Conservation (phyloP, 2,797 vertebrate species). For the Peromyscus aztecus region DNA sequence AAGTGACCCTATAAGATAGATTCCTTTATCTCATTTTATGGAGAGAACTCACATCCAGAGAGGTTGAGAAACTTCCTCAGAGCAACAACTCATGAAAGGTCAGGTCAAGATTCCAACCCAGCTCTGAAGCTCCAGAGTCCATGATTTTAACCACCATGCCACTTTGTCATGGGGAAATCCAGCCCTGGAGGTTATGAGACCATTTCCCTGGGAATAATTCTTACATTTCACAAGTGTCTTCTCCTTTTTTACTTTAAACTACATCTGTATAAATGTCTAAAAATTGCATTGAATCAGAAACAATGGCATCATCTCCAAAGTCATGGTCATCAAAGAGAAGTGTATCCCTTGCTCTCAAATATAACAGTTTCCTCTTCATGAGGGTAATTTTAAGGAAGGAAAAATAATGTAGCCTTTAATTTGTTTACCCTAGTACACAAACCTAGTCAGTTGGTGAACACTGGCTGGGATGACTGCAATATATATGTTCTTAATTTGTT, state of each 20-base stretch:
- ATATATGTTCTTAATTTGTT: not conserved
- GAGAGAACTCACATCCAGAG: not conserved
- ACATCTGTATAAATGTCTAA: not conserved
- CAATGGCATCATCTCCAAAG: not conserved
- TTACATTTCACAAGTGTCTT: not conserved
- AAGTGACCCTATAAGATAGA: not conserved
- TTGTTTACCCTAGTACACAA: not conserved
- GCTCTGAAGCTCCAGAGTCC: not conserved
- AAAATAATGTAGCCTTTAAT: not conserved
- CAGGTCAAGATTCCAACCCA: not conserved
- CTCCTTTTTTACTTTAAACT: constrained; percentile 9
- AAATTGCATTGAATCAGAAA: not conserved
- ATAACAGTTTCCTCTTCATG: not conserved
- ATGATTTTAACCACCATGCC: not conserved
- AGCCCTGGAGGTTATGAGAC: not conserved
- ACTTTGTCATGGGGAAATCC: not conserved
- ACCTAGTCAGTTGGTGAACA: not conserved
- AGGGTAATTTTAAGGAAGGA: constrained; percentile 2
- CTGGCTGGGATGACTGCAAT: fast-evolving
- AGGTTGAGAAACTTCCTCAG: not conserved
- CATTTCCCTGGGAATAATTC: not conserved
- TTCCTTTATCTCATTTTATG: not conserved
- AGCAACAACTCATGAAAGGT: not conserved
- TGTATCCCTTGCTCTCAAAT: not conserved
- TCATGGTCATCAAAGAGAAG: not conserved